Base-by-base conservation (phyloP, 30 jellyfish, hydroid and myxozoan species). In the Haliclystus octoradiatus region DNA sequence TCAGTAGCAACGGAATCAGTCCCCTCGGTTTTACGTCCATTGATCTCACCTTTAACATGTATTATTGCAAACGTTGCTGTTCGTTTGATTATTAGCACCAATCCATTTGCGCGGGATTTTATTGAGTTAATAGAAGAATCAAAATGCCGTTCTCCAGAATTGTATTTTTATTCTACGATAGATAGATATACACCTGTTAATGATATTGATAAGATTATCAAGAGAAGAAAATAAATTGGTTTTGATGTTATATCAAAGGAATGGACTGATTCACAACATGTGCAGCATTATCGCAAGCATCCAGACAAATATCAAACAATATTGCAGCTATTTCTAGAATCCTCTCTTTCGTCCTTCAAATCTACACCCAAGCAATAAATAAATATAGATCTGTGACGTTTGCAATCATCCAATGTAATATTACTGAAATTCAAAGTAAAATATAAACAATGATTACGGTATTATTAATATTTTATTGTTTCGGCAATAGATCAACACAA, bases 41-140 rank as follows among this genome's bases (percentile, higher is more conserved):
- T 40, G 14, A 19, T 40, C 57, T 9, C 57, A 19, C 57, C 57
- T 5, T 72, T 86, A 49, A 63, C 88, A 1, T 64, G 61, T 68
- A 40, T 57, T 22, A 27, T 69, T 1, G 51, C 52, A 70, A 74
- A 50, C 31, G 60, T n/a, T 26, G 0, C 69, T 15, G 67, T 67
- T 19, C 64, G 81, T 78, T 19, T 62, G n/a, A 67, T 77, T 24
- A 78, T 85, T 4, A 27, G 79, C 57, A 49, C 65, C 23, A 79
- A 86, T 66, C 83, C 85, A 14, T 76, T 71, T 65, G 89, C 74
- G 0, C 50, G 32, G 69, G 66, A 22, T 9, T 79, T 86, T 74
- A 86, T 86, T 75, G 61, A 50, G 13, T 33, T 64, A 19, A 53
- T 86, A n/a, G 52, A 40, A 50, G 33, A 69, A 65, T 71, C 57